Conservation (phyloP, 2,888 invertebrate genomes). For the Perithous albicinctus region DNA sequence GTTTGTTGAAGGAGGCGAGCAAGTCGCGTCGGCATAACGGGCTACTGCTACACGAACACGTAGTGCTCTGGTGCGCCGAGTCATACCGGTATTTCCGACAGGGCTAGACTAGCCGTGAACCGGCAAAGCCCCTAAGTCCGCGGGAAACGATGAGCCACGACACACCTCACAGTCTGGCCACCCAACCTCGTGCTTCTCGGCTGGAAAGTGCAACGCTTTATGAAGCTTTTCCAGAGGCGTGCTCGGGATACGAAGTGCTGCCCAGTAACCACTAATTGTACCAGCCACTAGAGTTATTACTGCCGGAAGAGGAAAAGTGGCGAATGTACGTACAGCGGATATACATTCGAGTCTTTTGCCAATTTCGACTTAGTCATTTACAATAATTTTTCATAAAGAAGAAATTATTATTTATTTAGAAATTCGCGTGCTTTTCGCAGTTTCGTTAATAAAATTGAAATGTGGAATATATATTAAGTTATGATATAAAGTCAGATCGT, state of each 20-base stretch:
- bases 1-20: slow-evolving; percentile 29
- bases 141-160: slow-evolving; percentile 3
- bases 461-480: no score
- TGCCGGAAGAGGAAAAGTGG: slow-evolving; percentile 8
- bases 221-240: slow-evolving; percentile 77
- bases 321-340: not conserved
- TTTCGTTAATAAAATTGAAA: no score
- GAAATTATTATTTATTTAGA: no score
- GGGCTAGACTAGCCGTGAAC: slow-evolving; percentile 20
- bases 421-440: no score
- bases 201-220: slow-evolving; percentile 75
- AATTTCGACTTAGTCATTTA: not conserved
- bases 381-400: not conserved
- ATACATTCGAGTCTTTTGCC: not conserved
- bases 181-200: slow-evolving; percentile 33
- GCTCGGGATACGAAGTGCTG: slow-evolving; percentile 73
- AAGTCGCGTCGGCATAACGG: slow-evolving; percentile 30
- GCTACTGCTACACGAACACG: slow-evolving; percentile 21
- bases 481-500: no score
- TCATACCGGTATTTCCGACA: slow-evolving; percentile 50
- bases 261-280: slow-evolving; percentile 79
- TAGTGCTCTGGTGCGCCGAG: slow-evolving; percentile 25
- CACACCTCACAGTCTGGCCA: slow-evolving; percentile 38
- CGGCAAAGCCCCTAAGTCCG: slow-evolving; percentile 5
- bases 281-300: slow-evolving; percentile 75